Evolutionary conservation across 2,888 invertebrate species (phyloP), one percentile per base, ranked within the genome.

Genomic region (Hirtodrosophila duncani): DNA sequence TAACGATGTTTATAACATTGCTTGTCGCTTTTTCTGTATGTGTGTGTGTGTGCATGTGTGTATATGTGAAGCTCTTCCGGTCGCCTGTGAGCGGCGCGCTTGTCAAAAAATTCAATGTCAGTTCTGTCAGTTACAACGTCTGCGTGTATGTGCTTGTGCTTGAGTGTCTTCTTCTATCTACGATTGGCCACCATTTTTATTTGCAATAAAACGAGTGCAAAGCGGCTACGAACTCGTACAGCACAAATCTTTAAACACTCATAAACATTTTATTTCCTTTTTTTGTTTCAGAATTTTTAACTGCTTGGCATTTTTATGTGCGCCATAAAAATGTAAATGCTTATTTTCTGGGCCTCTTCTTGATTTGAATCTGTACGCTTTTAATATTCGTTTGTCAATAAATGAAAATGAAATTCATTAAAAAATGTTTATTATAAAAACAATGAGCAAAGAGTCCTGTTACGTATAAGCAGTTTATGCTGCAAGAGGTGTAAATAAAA

Each of bases 91-190:
- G n/a, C n/a, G n/a, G n/a, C n/a, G n/a, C n/a, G n/a, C n/a, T n/a
- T n/a, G n/a, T n/a, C n/a, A n/a, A n/a, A 69, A 69, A 83, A 82
- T 81, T 81, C 81, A 81, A 81, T 81, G 81, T 83, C 81, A 81
- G 66, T 62, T 67, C 29, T 48, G 56, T 45, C 62, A 53, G 33
- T 44, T 56, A 34, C 57, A 56, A 41, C 30, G 43, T 45, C 37
- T 41, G 39, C 56, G 24, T 33, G 34, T 38, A 13, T 16, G 10
- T 41, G 27, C 31, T 21, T 45, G 8, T 33, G 14, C 34, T 41
- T 29, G 10, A 24, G 58, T 26, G 37, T 55, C 29, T 68, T 45
- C 24, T 58, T 56, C 41, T 46, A 57, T 59, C 64, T 43, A 44
- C 59, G 33, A n/a, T n/a, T 50, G 46, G 63, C 30, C 59, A 69